Evolutionary conservation across 2,888 invertebrate species (phyloP), one percentile per base, ranked within the genome.

Genomic region (Aphidius colemani): DNA sequence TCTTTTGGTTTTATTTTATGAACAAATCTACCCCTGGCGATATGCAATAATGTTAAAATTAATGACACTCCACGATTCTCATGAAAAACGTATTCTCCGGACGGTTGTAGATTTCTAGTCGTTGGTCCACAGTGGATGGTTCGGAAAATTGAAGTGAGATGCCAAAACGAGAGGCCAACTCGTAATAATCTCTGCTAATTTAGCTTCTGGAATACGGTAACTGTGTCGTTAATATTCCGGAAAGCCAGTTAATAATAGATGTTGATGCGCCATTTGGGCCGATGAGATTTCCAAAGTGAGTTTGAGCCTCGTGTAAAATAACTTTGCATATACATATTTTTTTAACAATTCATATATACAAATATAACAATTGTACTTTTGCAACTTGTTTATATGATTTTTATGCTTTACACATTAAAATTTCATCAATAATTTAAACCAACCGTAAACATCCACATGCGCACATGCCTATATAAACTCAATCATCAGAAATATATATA

Each of bases 181-280:
- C 77, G 79, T 79, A 81, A 81, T 80, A 81, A 81, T 81, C 81
- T 79, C 75, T 75, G 75, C 79, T 80, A 81, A 81, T 80, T 80
- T 77, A 79, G 79, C 78, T 77, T 75, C 79, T 75, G 78, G 78
- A 79, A 80, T 80, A 80, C 78, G 77, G 77, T 79, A 80, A 80
- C 79, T 76, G 79, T 78, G 78, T 78, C 77, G 78, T 81, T 81
- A 81, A 81, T 81, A 81, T 80, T 81, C 80, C 77, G 78, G 57
- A 57, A 75, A 78, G 72, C 75, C 71, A 74, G 74, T 81, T 76
- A 81, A 81, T 81, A 81, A 81, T 81, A 73, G 77, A 81, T 79
- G 80, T 79, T 81, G 81, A 81, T 81, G 81, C 77, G 80, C 81
- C 81, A 81, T 81, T 81, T 80, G 81, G 79, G 78, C 81, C 81